Evolutionary conservation across 2,797 vertebrate genomes (phyloP).

Genomic region (Vireo griseus): DNA sequence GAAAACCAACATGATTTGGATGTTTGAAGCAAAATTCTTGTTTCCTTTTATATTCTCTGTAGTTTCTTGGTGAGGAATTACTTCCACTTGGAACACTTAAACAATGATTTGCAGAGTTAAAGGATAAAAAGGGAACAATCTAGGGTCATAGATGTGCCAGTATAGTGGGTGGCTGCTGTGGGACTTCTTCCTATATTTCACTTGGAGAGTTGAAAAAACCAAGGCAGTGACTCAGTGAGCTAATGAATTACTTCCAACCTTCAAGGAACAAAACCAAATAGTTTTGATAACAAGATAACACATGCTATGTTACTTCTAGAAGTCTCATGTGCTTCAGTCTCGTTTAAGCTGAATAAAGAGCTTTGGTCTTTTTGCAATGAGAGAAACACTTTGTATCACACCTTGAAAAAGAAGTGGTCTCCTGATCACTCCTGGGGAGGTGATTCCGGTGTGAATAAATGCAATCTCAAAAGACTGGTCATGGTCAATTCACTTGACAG

Average conservation of each 20-base stretch:
- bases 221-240: not conserved
- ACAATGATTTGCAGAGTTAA: not conserved
- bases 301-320: not conserved
- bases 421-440: not conserved
- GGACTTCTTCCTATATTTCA: not conserved
- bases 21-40: not conserved
- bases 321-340: not conserved
- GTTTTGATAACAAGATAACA: conserved; percentile 3
- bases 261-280: conserved; percentile 35
- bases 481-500: not conserved
- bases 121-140: not conserved
- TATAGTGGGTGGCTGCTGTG: not conserved
- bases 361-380: not conserved
- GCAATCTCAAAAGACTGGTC: not conserved
- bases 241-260: conserved; percentile 17
- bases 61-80: not conserved
- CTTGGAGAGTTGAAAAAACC: not conserved
- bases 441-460: not conserved
- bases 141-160: not conserved
- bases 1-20: not conserved
- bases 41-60: not conserved
- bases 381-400: not conserved
- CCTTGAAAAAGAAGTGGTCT: not conserved
- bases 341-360: not conserved
- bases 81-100: not conserved